A percentile compares a stretch with the other conserved stretches of the same genome.
Conservation (phyloP, 92 coral and sea anemone species). For the Muricea muricata region DNA sequence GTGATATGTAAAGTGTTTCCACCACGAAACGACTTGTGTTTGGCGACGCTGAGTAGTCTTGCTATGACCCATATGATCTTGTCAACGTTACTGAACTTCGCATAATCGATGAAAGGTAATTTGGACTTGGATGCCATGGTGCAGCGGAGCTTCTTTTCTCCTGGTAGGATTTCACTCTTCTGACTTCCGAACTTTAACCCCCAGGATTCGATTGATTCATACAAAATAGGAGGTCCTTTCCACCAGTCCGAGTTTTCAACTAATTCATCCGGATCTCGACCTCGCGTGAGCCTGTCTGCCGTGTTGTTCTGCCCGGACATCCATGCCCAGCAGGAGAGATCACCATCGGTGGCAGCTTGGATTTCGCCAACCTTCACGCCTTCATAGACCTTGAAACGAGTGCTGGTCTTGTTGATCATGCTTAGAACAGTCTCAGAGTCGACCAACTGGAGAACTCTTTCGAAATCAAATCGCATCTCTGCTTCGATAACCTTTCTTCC, state of each 20-base stretch:
- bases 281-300: conserved; percentile 75
- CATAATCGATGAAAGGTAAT: conserved; percentile 48
- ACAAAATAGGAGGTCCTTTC: conserved; percentile 56
- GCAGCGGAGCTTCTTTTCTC: conserved; percentile 54
- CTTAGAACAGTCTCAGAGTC: conserved; percentile 68
- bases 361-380: conserved; percentile 68
- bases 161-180: conserved; percentile 50
- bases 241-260: conserved; percentile 57
- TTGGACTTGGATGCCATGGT: conserved; percentile 1
- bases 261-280: conserved; percentile 57
- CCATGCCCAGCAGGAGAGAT: conserved; percentile 72
- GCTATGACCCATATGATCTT: conserved; percentile 66
- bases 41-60: conserved; percentile 52
- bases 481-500: conserved; percentile 61
- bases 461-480: conserved; percentile 63
- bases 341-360: conserved; percentile 69
- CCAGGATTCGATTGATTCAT: conserved; percentile 50
- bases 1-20: conserved; percentile 41
- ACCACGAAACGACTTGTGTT: conserved; percentile 56
- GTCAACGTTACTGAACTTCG: conserved; percentile 62
- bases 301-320: conserved; percentile 66
- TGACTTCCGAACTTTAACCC: conserved; percentile 44
- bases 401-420: conserved; percentile 70
- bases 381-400: conserved; percentile 67
- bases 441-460: conserved; percentile 58